Percentiles rank a stretch among this genome's conserved stretches.
phyloP scores from a whole-genome alignment of 2,797 vertebrate species.

The Delichon dasypus region DNA sequence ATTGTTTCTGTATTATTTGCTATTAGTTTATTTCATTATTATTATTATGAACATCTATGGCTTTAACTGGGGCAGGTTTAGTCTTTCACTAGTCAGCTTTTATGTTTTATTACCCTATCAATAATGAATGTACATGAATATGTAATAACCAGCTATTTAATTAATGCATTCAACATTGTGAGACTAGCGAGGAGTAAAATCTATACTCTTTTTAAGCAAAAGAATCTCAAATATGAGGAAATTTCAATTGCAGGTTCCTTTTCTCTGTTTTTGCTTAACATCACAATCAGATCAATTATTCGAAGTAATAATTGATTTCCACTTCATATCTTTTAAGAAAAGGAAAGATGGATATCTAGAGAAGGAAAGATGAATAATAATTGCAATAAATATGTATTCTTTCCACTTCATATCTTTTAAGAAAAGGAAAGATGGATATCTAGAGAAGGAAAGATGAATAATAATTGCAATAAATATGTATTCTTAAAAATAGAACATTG shows the following conservation, averaged over 20 bases:
- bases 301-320: background rate
- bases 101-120: conserved; percentile 63
- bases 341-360: background rate
- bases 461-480: background rate
- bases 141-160: conserved; percentile 58
- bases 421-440: background rate
- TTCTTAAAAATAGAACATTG: background rate
- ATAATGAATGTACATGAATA: conserved; percentile 63
- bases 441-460: background rate
- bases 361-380: background rate
- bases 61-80: conserved; percentile 48
- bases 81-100: conserved; percentile 43
- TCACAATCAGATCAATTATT: background rate
- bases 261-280: background rate
- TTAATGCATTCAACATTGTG: conserved; percentile 38
- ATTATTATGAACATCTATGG: conserved; percentile 1
- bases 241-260: background rate
- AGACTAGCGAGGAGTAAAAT: background rate
- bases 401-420: background rate
- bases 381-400: background rate
- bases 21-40: conserved; percentile 6
- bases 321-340: background rate
- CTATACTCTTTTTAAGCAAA: background rate
- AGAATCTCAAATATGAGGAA: background rate
- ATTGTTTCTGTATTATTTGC: conserved; percentile 2